These are phyloP conservation scores for Actenoides lindsayi DNA, from an alignment of 2,113 vertebrate species.

Conservation along the genomic window DNA sequence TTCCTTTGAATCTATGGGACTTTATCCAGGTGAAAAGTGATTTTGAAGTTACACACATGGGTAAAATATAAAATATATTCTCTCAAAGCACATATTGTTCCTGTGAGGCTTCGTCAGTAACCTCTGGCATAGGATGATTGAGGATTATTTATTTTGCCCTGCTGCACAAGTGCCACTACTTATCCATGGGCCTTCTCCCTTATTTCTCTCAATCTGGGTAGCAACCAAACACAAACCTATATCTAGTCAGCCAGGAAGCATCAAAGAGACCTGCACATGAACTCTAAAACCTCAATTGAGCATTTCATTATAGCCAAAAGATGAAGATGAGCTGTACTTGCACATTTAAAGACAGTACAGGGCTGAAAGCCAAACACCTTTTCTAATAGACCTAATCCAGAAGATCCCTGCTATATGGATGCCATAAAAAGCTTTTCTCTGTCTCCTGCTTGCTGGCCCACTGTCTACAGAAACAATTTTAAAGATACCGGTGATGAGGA, in stretches of 20 bases:
- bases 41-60: neutral
- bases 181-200: neutral
- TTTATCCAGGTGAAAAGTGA: neutral
- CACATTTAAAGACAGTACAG: neutral
- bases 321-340: neutral
- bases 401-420: neutral
- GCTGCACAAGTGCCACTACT: neutral
- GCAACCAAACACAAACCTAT: neutral
- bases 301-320: neutral
- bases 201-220: neutral
- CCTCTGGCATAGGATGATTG: fast-evolving
- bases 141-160: neutral
- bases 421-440: neutral
- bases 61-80: neutral
- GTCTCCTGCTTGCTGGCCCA: slow-evolving; percentile 15
- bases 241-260: neutral
- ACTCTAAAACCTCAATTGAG: neutral
- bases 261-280: neutral
- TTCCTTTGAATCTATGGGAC: neutral
- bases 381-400: neutral
- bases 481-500: neutral
- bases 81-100: neutral
- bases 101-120: neutral
- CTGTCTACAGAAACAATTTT: neutral
- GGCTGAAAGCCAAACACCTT: neutral